Percentiles rank a stretch among this genome's conserved stretches.
Evolutionary conservation across 2,113 vertebrate genomes (phyloP).

Genomic region (Coregonus clupeaformis): DNA sequence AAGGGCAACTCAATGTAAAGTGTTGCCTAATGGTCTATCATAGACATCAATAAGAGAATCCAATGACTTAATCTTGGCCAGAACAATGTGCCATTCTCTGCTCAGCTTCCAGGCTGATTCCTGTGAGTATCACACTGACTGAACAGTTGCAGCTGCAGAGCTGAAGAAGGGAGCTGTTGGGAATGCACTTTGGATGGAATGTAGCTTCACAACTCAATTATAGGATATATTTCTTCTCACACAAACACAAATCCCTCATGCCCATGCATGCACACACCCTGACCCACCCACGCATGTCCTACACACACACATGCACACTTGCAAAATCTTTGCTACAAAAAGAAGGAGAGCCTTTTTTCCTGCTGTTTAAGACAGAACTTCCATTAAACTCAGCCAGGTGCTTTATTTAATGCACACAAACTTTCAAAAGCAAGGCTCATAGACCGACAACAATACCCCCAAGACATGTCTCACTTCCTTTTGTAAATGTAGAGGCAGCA

Average conservation of each 20-base stretch:
- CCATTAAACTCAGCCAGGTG: too few species aligned
- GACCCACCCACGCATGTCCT: not conserved
- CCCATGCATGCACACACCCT: not conserved
- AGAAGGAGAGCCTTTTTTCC: too few species aligned
- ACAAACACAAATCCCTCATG: not conserved
- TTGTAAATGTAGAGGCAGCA: too few species aligned
- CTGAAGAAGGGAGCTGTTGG: constrained; percentile 10
- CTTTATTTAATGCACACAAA: too few species aligned
- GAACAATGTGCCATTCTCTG: not conserved
- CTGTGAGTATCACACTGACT: not conserved
- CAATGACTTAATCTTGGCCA: not conserved
- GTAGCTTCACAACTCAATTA: not conserved
- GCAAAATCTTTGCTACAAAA: too few species aligned
- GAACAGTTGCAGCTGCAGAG: constrained; percentile 26
- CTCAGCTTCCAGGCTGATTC: not conserved
- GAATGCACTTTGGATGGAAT: constrained; percentile 38
- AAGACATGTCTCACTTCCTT: too few species aligned
- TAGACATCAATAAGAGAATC: not conserved
- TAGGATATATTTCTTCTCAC: not conserved
- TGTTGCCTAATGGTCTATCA: not conserved
- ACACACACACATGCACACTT: not conserved
- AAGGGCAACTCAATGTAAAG: not conserved
- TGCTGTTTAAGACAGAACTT: too few species aligned
- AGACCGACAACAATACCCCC: too few species aligned
- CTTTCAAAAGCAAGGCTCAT: too few species aligned